A percentile compares a stretch with the other conserved stretches of the same genome.
Conservation (phyloP, 1,140 invertebrate species). For the Phymorhynchus buccinoides region DNA sequence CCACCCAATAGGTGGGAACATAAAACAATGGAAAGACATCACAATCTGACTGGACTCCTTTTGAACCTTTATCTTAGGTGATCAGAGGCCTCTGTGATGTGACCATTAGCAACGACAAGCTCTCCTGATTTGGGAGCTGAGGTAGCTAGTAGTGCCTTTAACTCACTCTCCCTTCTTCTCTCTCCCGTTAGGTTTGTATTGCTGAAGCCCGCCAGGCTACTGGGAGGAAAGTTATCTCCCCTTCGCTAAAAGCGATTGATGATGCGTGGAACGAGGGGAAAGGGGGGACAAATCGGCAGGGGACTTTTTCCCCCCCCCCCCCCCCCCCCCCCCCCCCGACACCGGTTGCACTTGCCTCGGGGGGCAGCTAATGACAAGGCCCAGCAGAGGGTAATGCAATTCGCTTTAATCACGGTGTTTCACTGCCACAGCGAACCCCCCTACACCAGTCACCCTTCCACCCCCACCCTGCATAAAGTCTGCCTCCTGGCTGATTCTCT, state of each 20-base stretch:
- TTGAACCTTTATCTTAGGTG: neutral
- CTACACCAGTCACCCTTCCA: no score
- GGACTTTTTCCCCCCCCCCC: neutral
- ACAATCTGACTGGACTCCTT: neutral
- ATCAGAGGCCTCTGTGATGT: neutral
- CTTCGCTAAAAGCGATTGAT: neutral
- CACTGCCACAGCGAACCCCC: neutral
- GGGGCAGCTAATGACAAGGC: neutral
- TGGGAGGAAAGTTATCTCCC: neutral
- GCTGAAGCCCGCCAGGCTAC: neutral
- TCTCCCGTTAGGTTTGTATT: neutral
- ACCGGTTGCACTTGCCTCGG: neutral
- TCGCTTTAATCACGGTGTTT: slow-evolving; percentile 11
- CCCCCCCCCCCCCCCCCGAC: neutral
- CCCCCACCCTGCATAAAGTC: neutral
- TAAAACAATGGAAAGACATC: no score
- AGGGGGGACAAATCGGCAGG: neutral
- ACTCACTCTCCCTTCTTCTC: no score
- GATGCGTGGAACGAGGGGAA: neutral
- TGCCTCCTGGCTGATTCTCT: neutral
- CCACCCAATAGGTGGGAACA: no score
- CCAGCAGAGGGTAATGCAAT: slow-evolving; percentile 10
- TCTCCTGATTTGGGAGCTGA: neutral
- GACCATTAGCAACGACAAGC: neutral
- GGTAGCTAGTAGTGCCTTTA: neutral